Conservation (phyloP, 2,888 invertebrate species). For the Prosopocoilus inquinatus region DNA sequence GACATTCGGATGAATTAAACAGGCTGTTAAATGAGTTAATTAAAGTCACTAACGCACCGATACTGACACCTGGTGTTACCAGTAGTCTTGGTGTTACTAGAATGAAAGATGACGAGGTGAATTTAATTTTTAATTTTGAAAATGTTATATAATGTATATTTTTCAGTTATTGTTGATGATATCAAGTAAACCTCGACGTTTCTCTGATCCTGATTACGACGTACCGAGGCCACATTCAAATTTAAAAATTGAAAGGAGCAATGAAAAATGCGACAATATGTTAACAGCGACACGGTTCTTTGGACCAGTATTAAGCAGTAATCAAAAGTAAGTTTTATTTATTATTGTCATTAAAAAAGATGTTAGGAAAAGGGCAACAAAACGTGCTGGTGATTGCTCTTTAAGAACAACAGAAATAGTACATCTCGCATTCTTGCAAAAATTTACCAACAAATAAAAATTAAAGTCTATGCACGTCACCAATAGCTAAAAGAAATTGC, state of each 20-base stretch:
- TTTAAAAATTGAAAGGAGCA: slow-evolving; percentile 16
- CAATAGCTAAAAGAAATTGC: too few species aligned
- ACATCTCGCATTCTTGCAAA: too few species aligned
- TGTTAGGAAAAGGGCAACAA: too few species aligned
- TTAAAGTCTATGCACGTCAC: too few species aligned
- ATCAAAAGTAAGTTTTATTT: slow-evolving; percentile 9
- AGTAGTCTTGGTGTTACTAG: slow-evolving; percentile 40
- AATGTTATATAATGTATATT: neutral
- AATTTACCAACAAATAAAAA: too few species aligned
- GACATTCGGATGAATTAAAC: slow-evolving; percentile 45
- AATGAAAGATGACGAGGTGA: slow-evolving; percentile 43
- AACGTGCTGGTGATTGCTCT: too few species aligned
- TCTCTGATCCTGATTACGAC: slow-evolving; percentile 53
- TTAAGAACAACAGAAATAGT: too few species aligned
- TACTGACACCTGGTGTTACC: slow-evolving; percentile 45
- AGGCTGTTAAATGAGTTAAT: slow-evolving; percentile 44
- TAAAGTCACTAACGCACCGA: slow-evolving; percentile 48
- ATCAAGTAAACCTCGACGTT: slow-evolving; percentile 38
- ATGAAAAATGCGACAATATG: slow-evolving; percentile 29
- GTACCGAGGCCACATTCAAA: slow-evolving; percentile 50
- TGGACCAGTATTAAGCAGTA: slow-evolving; percentile 38
- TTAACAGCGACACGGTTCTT: slow-evolving; percentile 47
- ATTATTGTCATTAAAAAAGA: too few species aligned
- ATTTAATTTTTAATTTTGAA: neutral
- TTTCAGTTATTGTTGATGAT: slow-evolving; percentile 42